Conservation (phyloP, 2,113 vertebrate species). For the Anoplopoma fimbria region DNA sequence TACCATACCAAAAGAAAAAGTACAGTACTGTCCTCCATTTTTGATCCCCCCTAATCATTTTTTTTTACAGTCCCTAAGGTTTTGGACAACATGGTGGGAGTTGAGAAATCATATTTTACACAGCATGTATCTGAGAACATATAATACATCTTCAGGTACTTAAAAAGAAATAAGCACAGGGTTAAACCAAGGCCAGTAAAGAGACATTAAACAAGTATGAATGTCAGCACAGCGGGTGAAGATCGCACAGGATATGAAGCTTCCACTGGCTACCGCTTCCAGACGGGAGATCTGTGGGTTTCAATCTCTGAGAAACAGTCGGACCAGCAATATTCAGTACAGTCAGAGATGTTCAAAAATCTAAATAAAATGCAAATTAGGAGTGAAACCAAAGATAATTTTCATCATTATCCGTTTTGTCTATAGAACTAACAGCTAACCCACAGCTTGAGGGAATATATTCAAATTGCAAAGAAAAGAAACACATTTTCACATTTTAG, state of each 20-base stretch:
- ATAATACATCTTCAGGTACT: constrained; percentile 18
- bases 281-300: not conserved
- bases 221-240: constrained; percentile 55
- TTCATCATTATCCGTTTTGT: not conserved
- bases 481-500: not conserved
- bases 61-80: not conserved
- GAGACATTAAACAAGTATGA: constrained; percentile 34
- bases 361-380: not conserved
- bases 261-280: constrained; percentile 24
- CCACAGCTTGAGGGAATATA: not conserved
- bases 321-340: not conserved
- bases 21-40: not conserved
- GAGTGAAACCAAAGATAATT: not conserved
- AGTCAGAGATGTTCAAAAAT: not conserved
- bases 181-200: constrained; percentile 18
- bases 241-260: constrained; percentile 73
- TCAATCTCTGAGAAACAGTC: constrained; percentile 1
- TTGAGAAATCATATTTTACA: constrained; percentile 25
- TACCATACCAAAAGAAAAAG: not conserved
- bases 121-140: constrained; percentile 9
- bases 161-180: constrained; percentile 35
- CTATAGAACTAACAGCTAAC: not conserved
- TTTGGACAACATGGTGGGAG: not conserved
- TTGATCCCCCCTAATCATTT: not conserved
- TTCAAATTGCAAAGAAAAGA: not conserved